Evolutionary conservation across 2,113 vertebrate genomes (phyloP).

Genomic region (Morone saxatilis): DNA sequence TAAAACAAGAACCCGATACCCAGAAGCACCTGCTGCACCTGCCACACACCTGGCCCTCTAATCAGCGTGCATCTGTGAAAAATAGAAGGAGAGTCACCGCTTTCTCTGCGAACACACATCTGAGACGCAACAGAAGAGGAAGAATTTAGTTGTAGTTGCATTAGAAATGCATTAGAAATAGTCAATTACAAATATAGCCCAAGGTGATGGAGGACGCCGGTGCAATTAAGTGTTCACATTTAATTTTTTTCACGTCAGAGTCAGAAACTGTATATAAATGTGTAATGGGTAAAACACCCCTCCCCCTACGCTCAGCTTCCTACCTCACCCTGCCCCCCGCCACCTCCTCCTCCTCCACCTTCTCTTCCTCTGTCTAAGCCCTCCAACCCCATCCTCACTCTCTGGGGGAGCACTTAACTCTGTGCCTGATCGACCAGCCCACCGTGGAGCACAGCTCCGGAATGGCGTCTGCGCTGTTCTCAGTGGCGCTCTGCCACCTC

Average conservation of each 20-base stretch:
- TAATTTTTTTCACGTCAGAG: constrained; percentile 34
- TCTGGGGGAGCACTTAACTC: constrained; percentile 86
- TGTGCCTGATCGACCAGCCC: constrained; percentile 82
- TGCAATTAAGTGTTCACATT: constrained; percentile 46
- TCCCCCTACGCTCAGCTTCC: constrained; percentile 42
- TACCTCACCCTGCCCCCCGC: constrained; percentile 54
- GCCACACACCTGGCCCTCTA: constrained; percentile 80
- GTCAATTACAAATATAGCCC: constrained; percentile 50
- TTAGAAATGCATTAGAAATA: constrained; percentile 56
- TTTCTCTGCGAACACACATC: constrained; percentile 18
- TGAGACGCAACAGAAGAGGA: constrained; percentile 4
- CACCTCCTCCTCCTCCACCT: constrained; percentile 41
- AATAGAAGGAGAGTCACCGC: constrained; percentile 38
- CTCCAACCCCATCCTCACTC: constrained; percentile 72
- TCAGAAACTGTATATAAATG: constrained; percentile 46
- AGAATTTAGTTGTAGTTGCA: constrained; percentile 29
- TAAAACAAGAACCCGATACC: constrained; percentile 76
- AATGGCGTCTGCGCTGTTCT: constrained; percentile 72
- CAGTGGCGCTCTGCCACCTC: constrained; percentile 80
- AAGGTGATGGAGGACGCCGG: constrained; percentile 19
- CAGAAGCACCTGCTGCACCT: constrained; percentile 82
- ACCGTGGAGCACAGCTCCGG: constrained; percentile 75
- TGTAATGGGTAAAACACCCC: constrained; percentile 39
- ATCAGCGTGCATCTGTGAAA: constrained; percentile 76
- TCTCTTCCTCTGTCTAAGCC: constrained; percentile 62